Percentiles rank a stretch among this genome's conserved stretches.
phyloP scores from a whole-genome alignment of 2,888 invertebrate species.

The Platycheirus albimanus region DNA sequence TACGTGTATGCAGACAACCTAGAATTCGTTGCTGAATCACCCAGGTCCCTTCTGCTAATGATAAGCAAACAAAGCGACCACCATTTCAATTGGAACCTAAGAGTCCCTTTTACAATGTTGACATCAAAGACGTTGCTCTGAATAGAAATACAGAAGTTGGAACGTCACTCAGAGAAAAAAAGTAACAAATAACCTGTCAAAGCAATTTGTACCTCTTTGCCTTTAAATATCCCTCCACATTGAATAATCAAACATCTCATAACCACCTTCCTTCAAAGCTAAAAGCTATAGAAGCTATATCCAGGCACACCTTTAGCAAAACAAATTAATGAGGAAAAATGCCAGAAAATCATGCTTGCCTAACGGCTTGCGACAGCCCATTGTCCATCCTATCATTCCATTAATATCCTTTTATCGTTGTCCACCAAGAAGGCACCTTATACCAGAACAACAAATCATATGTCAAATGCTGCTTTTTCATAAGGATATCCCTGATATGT shows the following conservation, averaged over 20 bases:
- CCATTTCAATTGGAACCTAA: too few species aligned
- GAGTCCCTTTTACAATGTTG: too few species aligned
- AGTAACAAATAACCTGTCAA: constrained; percentile 15
- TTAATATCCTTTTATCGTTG: constrained; percentile 65
- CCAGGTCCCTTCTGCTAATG: too few species aligned
- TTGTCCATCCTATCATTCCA: constrained; percentile 63
- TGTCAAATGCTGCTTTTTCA: background rate
- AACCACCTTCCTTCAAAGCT: constrained; percentile 3
- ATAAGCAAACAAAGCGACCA: too few species aligned
- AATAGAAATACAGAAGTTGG: too few species aligned
- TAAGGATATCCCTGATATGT: too few species aligned
- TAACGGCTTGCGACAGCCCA: constrained; percentile 63
- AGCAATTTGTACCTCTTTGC: constrained; percentile 42
- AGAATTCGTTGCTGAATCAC: too few species aligned
- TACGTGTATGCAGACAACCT: too few species aligned
- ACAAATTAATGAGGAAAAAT: constrained; percentile 65
- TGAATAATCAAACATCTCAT: background rate
- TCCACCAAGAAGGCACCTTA: constrained; percentile 54
- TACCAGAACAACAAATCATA: constrained; percentile 54
- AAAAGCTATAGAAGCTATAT: too few species aligned
- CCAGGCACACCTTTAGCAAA: background rate
- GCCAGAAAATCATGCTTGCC: constrained; percentile 73
- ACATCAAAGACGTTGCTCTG: too few species aligned
- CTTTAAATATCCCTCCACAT: constrained; percentile 5
- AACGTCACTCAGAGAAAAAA: too few species aligned